phyloP scores from a whole-genome alignment of 2,113 vertebrate genomes.

The Zapus hudsonius region DNA sequence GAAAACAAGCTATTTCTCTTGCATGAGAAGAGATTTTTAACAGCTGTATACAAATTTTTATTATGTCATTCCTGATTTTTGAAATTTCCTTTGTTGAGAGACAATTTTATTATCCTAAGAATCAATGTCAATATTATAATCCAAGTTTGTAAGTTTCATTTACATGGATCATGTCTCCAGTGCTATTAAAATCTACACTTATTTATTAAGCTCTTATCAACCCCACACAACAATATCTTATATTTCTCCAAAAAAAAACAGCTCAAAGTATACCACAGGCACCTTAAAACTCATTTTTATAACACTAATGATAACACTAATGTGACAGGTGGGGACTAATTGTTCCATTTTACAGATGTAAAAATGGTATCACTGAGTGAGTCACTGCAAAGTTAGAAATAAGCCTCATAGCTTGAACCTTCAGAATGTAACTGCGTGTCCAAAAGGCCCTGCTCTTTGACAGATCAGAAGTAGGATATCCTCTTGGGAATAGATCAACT shows the following conservation, averaged over 20 bases:
- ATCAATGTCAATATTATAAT: background rate
- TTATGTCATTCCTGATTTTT: slow-evolving; percentile 53
- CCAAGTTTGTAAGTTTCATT: slow-evolving; percentile 5
- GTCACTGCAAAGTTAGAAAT: slow-evolving; percentile 42
- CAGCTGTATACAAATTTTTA: background rate
- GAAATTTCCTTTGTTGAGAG: background rate
- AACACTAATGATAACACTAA: too few species aligned
- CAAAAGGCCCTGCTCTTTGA: slow-evolving; percentile 25
- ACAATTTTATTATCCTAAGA: slow-evolving; percentile 21
- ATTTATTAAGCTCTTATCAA: slow-evolving; percentile 4
- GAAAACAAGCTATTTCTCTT: too few species aligned
- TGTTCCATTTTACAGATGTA: slow-evolving; percentile 55
- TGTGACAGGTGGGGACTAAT: slow-evolving; percentile 55
- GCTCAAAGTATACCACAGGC: background rate
- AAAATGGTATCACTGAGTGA: slow-evolving; percentile 30
- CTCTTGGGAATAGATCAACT: slow-evolving; percentile 5
- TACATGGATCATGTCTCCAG: background rate
- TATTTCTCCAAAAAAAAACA: slow-evolving; percentile 54
- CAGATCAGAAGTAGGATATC: slow-evolving; percentile 42
- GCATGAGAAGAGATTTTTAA: slow-evolving; percentile 41
- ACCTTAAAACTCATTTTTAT: slow-evolving; percentile 47
- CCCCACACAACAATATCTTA: slow-evolving; percentile 19
- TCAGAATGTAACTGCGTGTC: slow-evolving; percentile 44
- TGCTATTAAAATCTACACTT: slow-evolving; percentile 15
- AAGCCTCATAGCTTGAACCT: slow-evolving; percentile 46